phyloP scores from a whole-genome alignment of 2,797 vertebrate species.

The Pseudochromis fuscus region DNA sequence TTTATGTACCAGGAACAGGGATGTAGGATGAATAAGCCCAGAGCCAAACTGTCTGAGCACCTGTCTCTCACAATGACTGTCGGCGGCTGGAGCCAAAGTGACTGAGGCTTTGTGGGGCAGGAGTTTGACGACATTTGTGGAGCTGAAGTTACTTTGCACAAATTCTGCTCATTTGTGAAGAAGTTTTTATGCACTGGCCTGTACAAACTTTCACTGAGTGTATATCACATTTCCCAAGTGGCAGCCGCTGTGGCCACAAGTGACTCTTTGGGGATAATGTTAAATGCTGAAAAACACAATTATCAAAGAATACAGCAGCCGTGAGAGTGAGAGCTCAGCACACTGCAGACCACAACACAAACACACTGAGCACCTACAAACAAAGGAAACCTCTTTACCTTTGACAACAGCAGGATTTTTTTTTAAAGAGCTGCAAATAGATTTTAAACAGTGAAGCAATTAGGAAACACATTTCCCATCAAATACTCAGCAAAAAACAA shows the following conservation, averaged over 20 bases:
- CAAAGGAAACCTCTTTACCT: background rate
- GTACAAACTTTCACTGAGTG: background rate
- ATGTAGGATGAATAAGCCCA: slow-evolving; percentile 53
- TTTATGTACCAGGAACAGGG: slow-evolving; percentile 55
- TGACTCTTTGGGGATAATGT: background rate
- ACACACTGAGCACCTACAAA: background rate
- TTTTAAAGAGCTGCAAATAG: background rate
- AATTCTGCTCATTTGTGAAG: background rate
- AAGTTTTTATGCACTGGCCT: background rate
- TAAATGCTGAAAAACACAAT: background rate
- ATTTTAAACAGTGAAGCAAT: background rate
- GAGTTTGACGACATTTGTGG: slow-evolving; percentile 18
- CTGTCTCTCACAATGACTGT: slow-evolving; percentile 62
- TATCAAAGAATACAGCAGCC: background rate
- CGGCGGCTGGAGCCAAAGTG: slow-evolving; percentile 33
- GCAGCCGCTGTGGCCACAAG: background rate
- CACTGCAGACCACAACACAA: background rate
- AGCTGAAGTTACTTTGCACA: slow-evolving; percentile 22
- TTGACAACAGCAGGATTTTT: too few relatives aligned
- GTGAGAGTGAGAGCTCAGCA: background rate
- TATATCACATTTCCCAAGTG: background rate
- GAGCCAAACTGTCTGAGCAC: slow-evolving; percentile 62
- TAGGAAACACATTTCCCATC: background rate
- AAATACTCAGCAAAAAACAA: background rate
- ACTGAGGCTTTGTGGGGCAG: slow-evolving; percentile 27